Evolutionary conservation across 2,888 invertebrate species (phyloP), one percentile per base, ranked within the genome.

Genomic region (Pelosia muscerda): DNA sequence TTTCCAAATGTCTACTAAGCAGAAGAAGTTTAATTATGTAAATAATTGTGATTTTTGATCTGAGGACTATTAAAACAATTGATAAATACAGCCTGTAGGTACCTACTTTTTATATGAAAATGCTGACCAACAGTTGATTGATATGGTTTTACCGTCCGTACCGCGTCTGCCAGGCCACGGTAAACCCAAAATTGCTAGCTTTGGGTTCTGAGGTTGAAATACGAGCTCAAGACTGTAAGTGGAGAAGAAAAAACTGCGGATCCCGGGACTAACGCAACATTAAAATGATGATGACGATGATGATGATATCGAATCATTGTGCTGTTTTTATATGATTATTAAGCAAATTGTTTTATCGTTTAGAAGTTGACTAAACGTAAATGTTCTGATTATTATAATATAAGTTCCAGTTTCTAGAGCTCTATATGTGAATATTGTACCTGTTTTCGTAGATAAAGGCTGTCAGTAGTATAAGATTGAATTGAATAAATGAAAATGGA

Each of bases 361-460:
- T 11, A 38, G 15, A 15, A 1, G 11, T 38, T 38, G 38, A 19
- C 2, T 6, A 3, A 26, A 23, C 1, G 1, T 23, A 0, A 2
- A 54, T n/a, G n/a, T n/a, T 13, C 15, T 54, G 19, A 54, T 31
- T 10, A 19, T 54, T 63, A 23, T 22, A n/a, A 38, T 6, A 23
- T 15, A 19, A 23, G 19, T 54, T 54, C 2, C 15, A 9, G n/a
- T 8, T 9, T 28, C n/a, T 9, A n/a, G 25, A 28, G n/a, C 11
- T 26, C n/a, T 9, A 49, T 19, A 25, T 23, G 6, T 49, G 10
- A 26, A n/a, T 31, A 23, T 1, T 38, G 53, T 65, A 68, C 42
- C 49, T 66, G 62, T 28, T 49, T 23, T 34, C 49, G 28, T 65
- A 54, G 34, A 38, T 54, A 63, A 63, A 68, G 67, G 66, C 66